phyloP scores from a whole-genome alignment of 2,888 invertebrate species.

The Nomada ruficornis region DNA sequence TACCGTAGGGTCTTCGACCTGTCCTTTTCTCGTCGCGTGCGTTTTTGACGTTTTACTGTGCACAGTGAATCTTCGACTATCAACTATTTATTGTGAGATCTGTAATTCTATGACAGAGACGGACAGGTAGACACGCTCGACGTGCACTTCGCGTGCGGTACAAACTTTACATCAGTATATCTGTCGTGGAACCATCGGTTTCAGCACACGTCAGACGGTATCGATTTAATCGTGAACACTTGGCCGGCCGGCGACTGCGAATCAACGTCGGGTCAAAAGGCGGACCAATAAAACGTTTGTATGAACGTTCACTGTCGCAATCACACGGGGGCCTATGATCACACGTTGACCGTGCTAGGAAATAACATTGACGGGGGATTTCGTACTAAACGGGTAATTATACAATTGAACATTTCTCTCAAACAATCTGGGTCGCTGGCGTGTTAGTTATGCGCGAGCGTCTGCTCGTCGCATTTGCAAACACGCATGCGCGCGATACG shows the following conservation, averaged over 20 bases:
- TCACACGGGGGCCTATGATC: too few species aligned
- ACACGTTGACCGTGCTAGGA: background rate
- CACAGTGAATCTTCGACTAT: background rate
- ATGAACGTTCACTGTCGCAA: slow-evolving; percentile 2
- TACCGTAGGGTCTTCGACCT: slow-evolving; percentile 57
- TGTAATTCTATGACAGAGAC: slow-evolving; percentile 51
- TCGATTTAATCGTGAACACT: slow-evolving; percentile 47
- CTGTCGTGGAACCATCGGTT: slow-evolving; percentile 24
- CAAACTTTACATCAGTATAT: background rate
- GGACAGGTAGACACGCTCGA: slow-evolving; percentile 15
- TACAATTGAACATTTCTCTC: slow-evolving; percentile 46
- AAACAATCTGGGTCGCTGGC: slow-evolving; percentile 55
- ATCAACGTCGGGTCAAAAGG: slow-evolving; percentile 26
- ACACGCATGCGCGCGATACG: slow-evolving; percentile 41
- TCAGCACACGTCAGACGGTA: slow-evolving; percentile 35
- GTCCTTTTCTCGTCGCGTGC: slow-evolving; percentile 28
- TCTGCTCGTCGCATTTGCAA: slow-evolving; percentile 23
- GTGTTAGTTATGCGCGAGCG: slow-evolving; percentile 37
- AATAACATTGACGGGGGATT: background rate
- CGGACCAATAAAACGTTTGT: slow-evolving; percentile 13
- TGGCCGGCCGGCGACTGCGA: slow-evolving; percentile 48
- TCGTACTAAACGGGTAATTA: slow-evolving; percentile 26
- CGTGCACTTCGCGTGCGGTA: background rate
- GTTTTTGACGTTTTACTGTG: slow-evolving; percentile 57
- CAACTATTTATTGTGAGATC: slow-evolving; percentile 17